phyloP scores from a whole-genome alignment of 2,888 invertebrate species.

The Cerastis leucographa region DNA sequence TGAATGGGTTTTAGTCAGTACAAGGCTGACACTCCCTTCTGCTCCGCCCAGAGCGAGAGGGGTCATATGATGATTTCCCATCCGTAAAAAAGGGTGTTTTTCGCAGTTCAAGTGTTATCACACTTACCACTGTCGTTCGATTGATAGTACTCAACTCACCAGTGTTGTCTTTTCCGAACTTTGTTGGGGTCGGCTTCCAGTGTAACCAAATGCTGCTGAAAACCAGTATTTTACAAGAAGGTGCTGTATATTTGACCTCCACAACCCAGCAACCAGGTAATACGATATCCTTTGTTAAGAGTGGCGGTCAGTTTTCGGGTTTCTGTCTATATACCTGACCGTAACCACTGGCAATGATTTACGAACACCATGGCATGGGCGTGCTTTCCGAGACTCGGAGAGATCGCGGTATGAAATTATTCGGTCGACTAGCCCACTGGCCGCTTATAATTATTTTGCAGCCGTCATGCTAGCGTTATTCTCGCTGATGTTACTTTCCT shows the following conservation, averaged over 20 bases:
- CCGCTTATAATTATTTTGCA: neutral
- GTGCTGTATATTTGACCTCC: neutral
- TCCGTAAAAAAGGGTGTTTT: neutral
- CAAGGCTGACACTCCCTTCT: too few species aligned
- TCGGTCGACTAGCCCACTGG: neutral
- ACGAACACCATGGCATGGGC: too few species aligned
- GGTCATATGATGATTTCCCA: too few species aligned
- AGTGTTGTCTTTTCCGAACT: neutral
- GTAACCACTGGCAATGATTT: neutral
- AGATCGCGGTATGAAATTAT: too few species aligned
- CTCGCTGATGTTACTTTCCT: slow-evolving; percentile 46
- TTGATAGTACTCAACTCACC: neutral
- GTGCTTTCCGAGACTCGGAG: too few species aligned
- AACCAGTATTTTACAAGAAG: neutral
- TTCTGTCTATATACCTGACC: neutral
- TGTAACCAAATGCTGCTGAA: neutral
- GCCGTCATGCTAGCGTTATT: slow-evolving; percentile 28
- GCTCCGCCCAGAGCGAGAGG: too few species aligned
- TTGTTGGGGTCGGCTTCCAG: neutral
- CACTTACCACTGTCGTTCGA: too few species aligned
- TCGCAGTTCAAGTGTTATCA: neutral
- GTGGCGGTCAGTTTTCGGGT: too few species aligned
- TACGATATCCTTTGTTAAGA: neutral
- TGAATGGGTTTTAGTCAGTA: too few species aligned
- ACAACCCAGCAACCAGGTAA: neutral